Conservation (phyloP, 2,113 vertebrate species). For the Boleophthalmus pectinirostris region DNA sequence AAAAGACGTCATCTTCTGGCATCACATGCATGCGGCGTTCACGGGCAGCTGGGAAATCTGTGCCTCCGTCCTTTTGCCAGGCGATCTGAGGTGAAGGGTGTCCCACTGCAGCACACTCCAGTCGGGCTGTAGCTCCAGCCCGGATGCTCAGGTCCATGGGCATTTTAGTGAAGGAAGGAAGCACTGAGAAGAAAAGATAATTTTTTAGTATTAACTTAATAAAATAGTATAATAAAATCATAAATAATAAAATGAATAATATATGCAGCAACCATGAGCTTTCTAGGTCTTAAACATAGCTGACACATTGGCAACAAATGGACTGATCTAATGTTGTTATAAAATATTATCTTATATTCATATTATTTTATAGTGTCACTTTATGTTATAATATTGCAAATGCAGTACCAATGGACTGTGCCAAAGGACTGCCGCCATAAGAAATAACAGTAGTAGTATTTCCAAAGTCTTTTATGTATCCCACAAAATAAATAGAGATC, state of each 20-base stretch:
- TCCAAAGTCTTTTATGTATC: neutral
- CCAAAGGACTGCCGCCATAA: neutral
- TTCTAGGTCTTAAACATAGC: too few relatives aligned
- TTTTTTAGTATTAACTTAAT: neutral
- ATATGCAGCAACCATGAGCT: neutral
- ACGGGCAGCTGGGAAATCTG: slow-evolving; percentile 92
- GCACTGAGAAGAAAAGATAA: slow-evolving; percentile 75
- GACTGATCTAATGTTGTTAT: too few relatives aligned
- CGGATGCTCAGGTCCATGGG: slow-evolving; percentile 95
- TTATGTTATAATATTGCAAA: too few relatives aligned
- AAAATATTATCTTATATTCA: too few relatives aligned
- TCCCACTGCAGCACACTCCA: slow-evolving; percentile 91
- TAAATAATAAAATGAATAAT: too few relatives aligned
- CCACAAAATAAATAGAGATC: neutral
- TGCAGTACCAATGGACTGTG: neutral
- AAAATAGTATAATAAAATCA: too few relatives aligned
- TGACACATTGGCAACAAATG: too few relatives aligned
- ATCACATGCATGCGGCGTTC: slow-evolving; percentile 98
- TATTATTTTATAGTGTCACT: too few relatives aligned
- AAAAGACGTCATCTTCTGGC: slow-evolving; percentile 97
- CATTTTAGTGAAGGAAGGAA: slow-evolving; percentile 93
- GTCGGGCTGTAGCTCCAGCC: slow-evolving; percentile 86
- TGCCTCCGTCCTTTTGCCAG: slow-evolving; percentile 97
- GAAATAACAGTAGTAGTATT: neutral
- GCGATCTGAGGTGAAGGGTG: slow-evolving; percentile 94